Percentiles rank a stretch among this genome's conserved stretches.
phyloP scores from a whole-genome alignment of 2,113 vertebrate species.

The Eudorcas thomsonii region DNA sequence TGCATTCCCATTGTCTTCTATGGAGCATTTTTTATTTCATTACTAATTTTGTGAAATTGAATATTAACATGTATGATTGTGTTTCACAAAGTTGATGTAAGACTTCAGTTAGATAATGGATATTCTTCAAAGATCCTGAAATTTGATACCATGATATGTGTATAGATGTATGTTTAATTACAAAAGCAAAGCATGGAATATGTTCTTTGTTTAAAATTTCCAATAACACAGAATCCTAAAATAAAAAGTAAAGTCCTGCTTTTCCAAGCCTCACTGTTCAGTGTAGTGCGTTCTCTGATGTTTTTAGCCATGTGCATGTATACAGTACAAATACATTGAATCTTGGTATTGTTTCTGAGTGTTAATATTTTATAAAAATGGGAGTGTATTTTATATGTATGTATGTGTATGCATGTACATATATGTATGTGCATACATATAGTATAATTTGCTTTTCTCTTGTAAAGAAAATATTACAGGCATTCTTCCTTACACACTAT shows the following conservation, averaged over 20 bases:
- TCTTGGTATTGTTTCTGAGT: not conserved
- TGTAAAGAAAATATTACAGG: not conserved
- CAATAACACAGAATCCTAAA: not conserved
- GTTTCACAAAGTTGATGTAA: not conserved
- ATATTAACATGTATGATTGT: not conserved
- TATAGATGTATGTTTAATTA: not conserved
- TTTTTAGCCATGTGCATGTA: not conserved
- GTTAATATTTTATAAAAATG: conserved; percentile 25
- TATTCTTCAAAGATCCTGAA: not conserved
- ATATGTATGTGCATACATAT: not conserved
- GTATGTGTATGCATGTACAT: not conserved
- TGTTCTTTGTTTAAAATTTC: not conserved
- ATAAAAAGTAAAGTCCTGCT: not conserved
- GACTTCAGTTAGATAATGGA: not conserved
- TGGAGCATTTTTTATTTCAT: not conserved
- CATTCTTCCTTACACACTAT: not conserved
- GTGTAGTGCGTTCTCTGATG: not conserved
- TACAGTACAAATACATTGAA: not conserved
- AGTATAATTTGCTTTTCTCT: not conserved
- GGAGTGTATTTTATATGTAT: not conserved
- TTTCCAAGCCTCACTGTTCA: not conserved
- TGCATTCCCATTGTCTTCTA: not conserved
- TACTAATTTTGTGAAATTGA: not conserved
- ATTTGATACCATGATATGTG: not conserved
- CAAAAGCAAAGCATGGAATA: not conserved